phyloP scores from a whole-genome alignment of 2,797 vertebrate genomes.

The Clarias laeviceps region DNA sequence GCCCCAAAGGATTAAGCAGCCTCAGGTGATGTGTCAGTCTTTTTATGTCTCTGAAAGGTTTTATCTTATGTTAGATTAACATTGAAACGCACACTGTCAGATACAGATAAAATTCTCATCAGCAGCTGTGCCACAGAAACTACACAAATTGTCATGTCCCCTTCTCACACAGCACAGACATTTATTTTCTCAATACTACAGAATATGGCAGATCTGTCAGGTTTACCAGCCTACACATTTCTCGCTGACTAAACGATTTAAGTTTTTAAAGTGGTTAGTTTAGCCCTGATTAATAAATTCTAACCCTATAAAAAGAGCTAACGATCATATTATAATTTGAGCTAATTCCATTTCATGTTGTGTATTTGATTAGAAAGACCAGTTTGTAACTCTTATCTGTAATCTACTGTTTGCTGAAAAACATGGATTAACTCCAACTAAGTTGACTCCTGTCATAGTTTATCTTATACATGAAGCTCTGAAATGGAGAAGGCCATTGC shows the following conservation, averaged over 20 bases:
- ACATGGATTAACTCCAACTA: conserved; percentile 30
- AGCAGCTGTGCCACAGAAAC: conserved; percentile 58
- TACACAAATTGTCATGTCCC: conserved; percentile 42
- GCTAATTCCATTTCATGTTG: not conserved
- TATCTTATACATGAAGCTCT: conserved; percentile 23
- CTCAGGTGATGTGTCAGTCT: not conserved
- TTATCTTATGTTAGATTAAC: too few species aligned
- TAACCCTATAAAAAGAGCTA: not conserved
- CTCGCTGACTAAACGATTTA: not conserved
- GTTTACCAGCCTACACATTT: conserved; percentile 51
- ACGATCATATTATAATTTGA: not conserved
- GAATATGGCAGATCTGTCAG: conserved; percentile 51
- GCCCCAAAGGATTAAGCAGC: not conserved
- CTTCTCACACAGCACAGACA: conserved; percentile 24
- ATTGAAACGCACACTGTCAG: not conserved
- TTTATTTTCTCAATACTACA: conserved; percentile 39
- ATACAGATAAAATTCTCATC: conserved; percentile 54
- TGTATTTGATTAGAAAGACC: not conserved
- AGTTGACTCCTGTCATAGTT: conserved; percentile 32
- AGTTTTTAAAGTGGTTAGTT: conserved; percentile 7
- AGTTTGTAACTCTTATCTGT: not conserved
- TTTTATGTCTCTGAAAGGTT: not conserved
- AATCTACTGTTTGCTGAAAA: conserved; percentile 4
- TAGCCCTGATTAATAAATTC: not conserved
- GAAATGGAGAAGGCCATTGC: conserved; percentile 36